Base-by-base conservation (phyloP, 2,113 vertebrate species). In the Pyrgilauda ruficollis region DNA sequence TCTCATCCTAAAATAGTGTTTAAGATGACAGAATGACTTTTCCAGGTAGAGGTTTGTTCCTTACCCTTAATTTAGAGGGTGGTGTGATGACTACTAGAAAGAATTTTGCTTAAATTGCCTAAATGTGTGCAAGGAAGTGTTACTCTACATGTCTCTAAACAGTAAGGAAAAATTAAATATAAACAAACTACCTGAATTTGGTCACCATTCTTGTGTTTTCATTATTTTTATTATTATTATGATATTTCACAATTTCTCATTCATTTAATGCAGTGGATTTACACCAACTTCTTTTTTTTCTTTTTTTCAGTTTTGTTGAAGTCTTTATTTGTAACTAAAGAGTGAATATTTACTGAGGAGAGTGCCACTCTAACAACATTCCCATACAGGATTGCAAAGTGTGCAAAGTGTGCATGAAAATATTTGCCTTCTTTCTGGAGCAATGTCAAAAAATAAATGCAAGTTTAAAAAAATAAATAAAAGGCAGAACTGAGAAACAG, bases 201-300 rank as follows among this genome's bases (percentile, higher is more conserved):
- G 27, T 63, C 37, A 67, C 4, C 7, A 35, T 62, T 76, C 21
- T 47, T 59, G 2, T 47, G 18, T 74, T 11, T 64, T 89, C 12
- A 22, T 66, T 61, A 26, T 43, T 61, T 31, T 50, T 46, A 30
- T 47, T 43, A 37, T 22, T 2, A 15, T 41, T 41, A 41, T 41
- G 11, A 41, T 47, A 44, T 66, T 89, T 77, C 50, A 53, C 12
- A 62, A 8, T 13, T 74, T 86, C 14, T 72, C 13, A 39, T 85
- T 85, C 6, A 52, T 41, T 37, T 62, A n/a, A 69, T 41, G 13
- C 6, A 64, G 19, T 35, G 10, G 4, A 2, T 86, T 68, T 64
- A 61, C 11, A 55, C 4, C 3, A 50, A 4, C 1, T 11, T 15
- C 2, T 26, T 16, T 53, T n/a, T 47, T 52, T 27, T 2, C 5